phyloP scores from a whole-genome alignment of 2,888 invertebrate genomes.

The Yponomeuta sedellus region DNA sequence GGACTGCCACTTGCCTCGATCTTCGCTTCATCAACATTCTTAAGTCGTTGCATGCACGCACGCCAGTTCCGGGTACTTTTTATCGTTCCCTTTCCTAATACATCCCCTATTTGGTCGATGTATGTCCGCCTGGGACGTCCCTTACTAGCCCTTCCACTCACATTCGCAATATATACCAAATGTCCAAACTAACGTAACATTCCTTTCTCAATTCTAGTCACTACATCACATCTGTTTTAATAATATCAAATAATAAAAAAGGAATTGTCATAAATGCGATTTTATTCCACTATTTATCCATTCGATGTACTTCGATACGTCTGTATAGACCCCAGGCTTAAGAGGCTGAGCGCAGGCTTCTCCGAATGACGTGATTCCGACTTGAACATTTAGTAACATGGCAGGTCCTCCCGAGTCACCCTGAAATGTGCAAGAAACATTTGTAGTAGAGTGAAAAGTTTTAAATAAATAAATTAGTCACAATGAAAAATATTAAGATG shows the following conservation, averaged over 20 bases:
- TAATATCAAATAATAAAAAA: background rate
- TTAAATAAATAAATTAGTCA: background rate
- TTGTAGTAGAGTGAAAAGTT: background rate
- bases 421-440: slow-evolving; percentile 9
- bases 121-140: too few species aligned
- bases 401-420: slow-evolving; percentile 19
- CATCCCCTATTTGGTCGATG: too few species aligned
- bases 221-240: too few species aligned
- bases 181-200: too few species aligned
- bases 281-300: slow-evolving; percentile 11
- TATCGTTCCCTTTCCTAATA: too few species aligned
- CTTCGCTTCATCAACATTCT: too few species aligned
- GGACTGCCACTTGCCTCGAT: too few species aligned
- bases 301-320: slow-evolving; percentile 8
- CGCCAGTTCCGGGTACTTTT: too few species aligned
- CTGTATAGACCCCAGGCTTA: slow-evolving; percentile 18
- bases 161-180: too few species aligned
- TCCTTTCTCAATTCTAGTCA: too few species aligned
- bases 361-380: slow-evolving; percentile 18
- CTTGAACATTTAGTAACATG: slow-evolving; percentile 10
- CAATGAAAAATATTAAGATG: background rate
- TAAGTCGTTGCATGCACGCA: too few species aligned
- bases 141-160: too few species aligned
- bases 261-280: background rate
- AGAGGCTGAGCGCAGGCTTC: slow-evolving; percentile 18